Conservation (phyloP, 2,797 vertebrate species). For the Fratercula arctica region DNA sequence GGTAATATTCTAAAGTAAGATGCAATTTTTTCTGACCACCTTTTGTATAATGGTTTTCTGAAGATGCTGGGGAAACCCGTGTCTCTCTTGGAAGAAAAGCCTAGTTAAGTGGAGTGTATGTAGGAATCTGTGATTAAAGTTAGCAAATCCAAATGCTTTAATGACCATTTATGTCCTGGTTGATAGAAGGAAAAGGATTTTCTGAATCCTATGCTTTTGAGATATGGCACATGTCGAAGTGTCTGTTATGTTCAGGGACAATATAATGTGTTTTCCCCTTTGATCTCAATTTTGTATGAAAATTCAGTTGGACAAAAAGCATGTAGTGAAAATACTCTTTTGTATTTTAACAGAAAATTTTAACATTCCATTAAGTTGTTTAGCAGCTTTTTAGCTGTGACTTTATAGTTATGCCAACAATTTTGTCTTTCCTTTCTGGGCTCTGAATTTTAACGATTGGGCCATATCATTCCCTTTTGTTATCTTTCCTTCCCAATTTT, state of each 20-base stretch:
- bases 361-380: background rate
- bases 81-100: fast-evolving
- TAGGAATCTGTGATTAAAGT: background rate
- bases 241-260: background rate
- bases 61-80: fast-evolving
- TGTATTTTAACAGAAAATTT: background rate
- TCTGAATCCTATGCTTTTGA: background rate
- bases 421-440: background rate
- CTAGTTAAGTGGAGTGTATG: fast-evolving
- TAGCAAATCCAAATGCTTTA: background rate
- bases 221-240: background rate
- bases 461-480: background rate
- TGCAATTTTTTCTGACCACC: background rate
- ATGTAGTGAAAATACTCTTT: background rate
- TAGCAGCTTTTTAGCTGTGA: background rate
- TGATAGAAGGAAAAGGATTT: background rate
- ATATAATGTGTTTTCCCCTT: background rate
- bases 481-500: background rate
- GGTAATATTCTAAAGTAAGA: background rate
- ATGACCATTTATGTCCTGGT: background rate
- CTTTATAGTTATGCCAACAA: background rate
- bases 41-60: fast-evolving
- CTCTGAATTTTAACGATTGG: background rate
- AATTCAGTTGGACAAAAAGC: background rate
- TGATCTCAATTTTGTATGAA: background rate